These are phyloP conservation scores for Elephantulus edwardii DNA, from an alignment of 2,113 vertebrate genomes.

Conservation along the genomic window DNA sequence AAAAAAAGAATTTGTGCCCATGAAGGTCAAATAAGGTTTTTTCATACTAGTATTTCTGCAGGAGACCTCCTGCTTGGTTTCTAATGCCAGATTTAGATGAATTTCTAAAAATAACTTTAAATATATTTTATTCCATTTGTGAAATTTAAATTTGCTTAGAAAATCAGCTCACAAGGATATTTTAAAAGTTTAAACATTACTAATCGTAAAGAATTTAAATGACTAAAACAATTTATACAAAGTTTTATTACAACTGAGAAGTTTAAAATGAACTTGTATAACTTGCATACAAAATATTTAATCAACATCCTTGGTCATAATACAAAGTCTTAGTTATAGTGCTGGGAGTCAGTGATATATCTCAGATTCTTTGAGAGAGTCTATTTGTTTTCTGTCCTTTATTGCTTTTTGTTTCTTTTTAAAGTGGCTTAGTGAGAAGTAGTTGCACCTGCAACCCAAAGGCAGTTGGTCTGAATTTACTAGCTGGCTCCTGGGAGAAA, in stretches of 20 bases:
- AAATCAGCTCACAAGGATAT: constrained; percentile 74
- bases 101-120: constrained; percentile 54
- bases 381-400: background rate
- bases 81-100: constrained; percentile 37
- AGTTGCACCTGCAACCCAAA: too few species aligned
- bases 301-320: background rate
- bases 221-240: constrained; percentile 61
- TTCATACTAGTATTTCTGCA: background rate
- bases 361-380: background rate
- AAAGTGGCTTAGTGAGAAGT: too few species aligned
- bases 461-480: too few species aligned
- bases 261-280: constrained; percentile 35
- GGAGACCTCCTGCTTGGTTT: background rate
- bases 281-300: constrained; percentile 53
- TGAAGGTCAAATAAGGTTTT: background rate
- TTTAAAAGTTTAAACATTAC: constrained; percentile 59
- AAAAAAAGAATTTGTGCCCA: background rate
- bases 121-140: constrained; percentile 68
- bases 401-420: background rate
- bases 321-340: too few species aligned
- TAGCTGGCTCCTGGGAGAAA: too few species aligned
- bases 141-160: constrained; percentile 58
- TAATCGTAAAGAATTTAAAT: constrained; percentile 68
- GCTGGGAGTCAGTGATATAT: background rate
- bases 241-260: constrained; percentile 32